Percentiles rank a stretch among this genome's conserved stretches.
These are phyloP conservation scores for Acyrthosiphon pisum DNA, from an alignment of 1,140 invertebrate species.

Conservation along the genomic window DNA sequence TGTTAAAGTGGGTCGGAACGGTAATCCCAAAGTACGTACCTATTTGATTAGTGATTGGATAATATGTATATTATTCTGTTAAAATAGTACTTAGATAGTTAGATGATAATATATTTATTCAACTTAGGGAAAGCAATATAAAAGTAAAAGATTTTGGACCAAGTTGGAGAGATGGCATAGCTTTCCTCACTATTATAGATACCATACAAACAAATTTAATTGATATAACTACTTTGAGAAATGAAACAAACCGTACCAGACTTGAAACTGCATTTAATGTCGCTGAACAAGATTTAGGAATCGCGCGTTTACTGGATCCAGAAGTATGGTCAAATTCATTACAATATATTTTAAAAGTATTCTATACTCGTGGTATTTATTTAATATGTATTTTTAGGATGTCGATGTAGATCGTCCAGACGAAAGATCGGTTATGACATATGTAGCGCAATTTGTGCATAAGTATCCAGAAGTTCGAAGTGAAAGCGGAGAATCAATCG, in stretches of 20 bases:
- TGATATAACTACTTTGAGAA: conserved; percentile 81
- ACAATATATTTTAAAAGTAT: background rate
- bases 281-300: conserved; percentile 90
- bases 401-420: conserved; percentile 97
- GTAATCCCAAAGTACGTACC: conserved; percentile 84
- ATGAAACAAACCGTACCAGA: conserved; percentile 79
- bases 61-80: background rate
- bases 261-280: conserved; percentile 93
- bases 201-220: conserved; percentile 93
- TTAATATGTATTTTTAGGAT: conserved; percentile 68
- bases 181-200: conserved; percentile 95
- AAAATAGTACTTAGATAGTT: no score
- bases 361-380: background rate
- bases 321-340: conserved; percentile 65
- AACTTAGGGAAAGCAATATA: conserved; percentile 80
- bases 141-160: conserved; percentile 93
- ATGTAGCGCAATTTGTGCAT: conserved; percentile 97
- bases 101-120: conserved; percentile 57
- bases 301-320: conserved; percentile 89
- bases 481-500: conserved; percentile 74
- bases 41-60: background rate
- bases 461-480: conserved; percentile 83
- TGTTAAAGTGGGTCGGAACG: conserved; percentile 94
- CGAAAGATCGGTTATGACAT: conserved; percentile 99
- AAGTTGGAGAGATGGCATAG: conserved; percentile 96